These are phyloP conservation scores for Malacoctenus gilli DNA, from an alignment of 2,797 vertebrate genomes.

Conservation along the genomic window DNA sequence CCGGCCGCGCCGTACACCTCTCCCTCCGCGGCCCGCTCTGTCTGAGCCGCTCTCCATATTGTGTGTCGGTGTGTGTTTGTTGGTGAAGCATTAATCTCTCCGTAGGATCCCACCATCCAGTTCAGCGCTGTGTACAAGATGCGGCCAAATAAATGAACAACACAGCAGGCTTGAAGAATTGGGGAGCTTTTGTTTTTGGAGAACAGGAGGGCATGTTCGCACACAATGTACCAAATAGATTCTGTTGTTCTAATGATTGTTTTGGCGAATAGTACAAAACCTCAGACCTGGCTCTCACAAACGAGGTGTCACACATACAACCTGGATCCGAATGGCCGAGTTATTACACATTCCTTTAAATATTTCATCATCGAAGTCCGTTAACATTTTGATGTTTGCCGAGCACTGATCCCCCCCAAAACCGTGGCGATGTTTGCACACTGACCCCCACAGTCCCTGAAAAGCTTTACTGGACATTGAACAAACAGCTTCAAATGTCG, in stretches of 20 bases:
- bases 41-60: conserved; percentile 33
- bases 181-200: conserved; percentile 31
- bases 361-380: conserved; percentile 7
- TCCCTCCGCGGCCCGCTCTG: conserved; percentile 42
- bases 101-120: conserved; percentile 26
- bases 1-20: conserved; percentile 54
- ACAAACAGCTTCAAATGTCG: conserved; percentile 71
- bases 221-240: conserved; percentile 5
- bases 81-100: conserved; percentile 56
- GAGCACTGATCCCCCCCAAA: conserved; percentile 46
- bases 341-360: conserved; percentile 2
- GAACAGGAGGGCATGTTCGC: conserved; percentile 15
- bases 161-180: conserved; percentile 30
- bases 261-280: neutral
- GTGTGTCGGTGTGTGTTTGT: conserved; percentile 36
- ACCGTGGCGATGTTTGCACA: conserved; percentile 43
- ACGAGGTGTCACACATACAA: neutral
- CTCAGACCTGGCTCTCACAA: neutral
- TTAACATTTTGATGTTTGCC: conserved; percentile 48
- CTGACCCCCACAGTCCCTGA: conserved; percentile 34
- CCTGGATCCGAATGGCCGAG: neutral
- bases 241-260: neutral
- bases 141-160: conserved; percentile 39
- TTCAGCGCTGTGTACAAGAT: conserved; percentile 35
- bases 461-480: conserved; percentile 43